Evolutionary conservation across 2,888 invertebrate species (phyloP).

Genomic region (Carcina quercana): DNA sequence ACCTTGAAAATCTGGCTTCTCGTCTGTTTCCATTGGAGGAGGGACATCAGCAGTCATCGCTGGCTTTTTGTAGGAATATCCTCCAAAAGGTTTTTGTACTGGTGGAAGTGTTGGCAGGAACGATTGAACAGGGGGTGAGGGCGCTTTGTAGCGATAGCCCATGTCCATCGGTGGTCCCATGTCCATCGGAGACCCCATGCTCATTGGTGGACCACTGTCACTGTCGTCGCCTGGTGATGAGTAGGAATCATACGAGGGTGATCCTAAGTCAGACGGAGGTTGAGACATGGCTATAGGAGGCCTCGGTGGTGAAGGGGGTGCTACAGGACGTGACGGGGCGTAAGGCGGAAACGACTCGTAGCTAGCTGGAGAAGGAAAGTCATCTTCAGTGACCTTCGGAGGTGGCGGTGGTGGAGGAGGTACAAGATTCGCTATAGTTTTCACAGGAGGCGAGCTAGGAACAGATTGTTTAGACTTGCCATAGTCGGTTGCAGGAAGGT

Average conservation of each 20-base stretch:
- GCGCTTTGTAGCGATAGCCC: constrained; percentile 50
- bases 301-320: constrained; percentile 17
- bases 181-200: constrained; percentile 26
- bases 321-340: constrained; percentile 25
- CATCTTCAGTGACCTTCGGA: constrained; percentile 36
- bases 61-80: constrained; percentile 58
- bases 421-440: constrained; percentile 43
- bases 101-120: constrained; percentile 46
- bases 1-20: constrained; percentile 36
- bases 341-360: constrained; percentile 65
- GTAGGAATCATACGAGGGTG: too few relatives aligned
- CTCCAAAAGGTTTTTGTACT: constrained; percentile 37
- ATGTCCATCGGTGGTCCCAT: constrained; percentile 30
- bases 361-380: constrained; percentile 47
- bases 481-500: constrained; percentile 49
- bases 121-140: constrained; percentile 28
- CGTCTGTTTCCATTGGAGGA: constrained; percentile 25
- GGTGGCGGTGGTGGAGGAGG: constrained; percentile 52
- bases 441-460: constrained; percentile 25
- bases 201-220: constrained; percentile 26
- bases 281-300: constrained; percentile 28
- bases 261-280: constrained; percentile 24
- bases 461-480: constrained; percentile 48
- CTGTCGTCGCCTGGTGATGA: background rate
- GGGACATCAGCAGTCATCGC: constrained; percentile 30